Conservation (phyloP, 2,888 invertebrate species). For the Synanthedon tipuliformis region DNA sequence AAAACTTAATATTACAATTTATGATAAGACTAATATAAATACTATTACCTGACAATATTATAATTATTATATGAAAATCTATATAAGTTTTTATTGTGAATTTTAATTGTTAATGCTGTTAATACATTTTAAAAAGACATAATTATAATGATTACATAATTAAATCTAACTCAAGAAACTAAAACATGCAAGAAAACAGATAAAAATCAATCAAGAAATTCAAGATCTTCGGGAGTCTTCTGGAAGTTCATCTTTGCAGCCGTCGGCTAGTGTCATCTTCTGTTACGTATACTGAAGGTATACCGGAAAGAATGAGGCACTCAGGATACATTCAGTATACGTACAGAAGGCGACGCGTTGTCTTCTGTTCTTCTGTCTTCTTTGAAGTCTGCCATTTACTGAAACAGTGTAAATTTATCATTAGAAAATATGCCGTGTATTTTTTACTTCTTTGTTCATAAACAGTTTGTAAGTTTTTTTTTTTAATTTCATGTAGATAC, state of each 20-base stretch:
- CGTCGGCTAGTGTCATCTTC: constrained; percentile 88
- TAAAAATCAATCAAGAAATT: constrained; percentile 8
- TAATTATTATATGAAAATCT: too few relatives aligned
- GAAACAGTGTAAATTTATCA: constrained; percentile 17
- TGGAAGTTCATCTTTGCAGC: constrained; percentile 12
- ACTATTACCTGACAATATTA: too few relatives aligned
- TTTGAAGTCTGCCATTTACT: constrained; percentile 10
- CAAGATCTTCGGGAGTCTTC: constrained; percentile 4
- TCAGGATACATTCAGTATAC: constrained; percentile 99
- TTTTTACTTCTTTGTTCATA: background rate
- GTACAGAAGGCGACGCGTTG: constrained; percentile 90
- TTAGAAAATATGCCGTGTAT: background rate
- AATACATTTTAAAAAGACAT: too few relatives aligned
- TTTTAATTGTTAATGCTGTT: too few relatives aligned
- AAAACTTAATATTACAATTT: too few relatives aligned
- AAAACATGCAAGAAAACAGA: constrained; percentile 1
- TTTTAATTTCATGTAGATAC: too few relatives aligned
- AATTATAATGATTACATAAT: too few relatives aligned
- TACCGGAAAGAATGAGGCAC: constrained; percentile 96
- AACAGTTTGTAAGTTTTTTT: background rate
- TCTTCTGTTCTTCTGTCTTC: constrained; percentile 48
- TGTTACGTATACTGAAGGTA: constrained; percentile 99
- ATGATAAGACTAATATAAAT: too few relatives aligned
- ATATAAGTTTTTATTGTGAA: too few relatives aligned
- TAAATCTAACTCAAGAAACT: too few relatives aligned